Evolutionary conservation across 2,113 vertebrate genomes (phyloP), one percentile per base, ranked within the genome.

Genomic region (Ardeotis arabs): DNA sequence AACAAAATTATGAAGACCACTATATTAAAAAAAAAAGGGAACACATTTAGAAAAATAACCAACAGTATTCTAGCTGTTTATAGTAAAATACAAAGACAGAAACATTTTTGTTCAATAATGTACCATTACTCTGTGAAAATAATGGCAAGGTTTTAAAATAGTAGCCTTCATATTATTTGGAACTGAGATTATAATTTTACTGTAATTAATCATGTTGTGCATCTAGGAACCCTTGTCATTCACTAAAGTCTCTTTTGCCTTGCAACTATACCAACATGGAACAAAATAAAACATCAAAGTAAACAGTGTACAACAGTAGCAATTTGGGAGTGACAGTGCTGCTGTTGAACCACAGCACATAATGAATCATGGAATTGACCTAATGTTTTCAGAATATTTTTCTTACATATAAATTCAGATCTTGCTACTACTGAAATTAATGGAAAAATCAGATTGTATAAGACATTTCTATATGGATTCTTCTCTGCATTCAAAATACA

Each of bases 91-190:
- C 7, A 55, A 52, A 59, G 4, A 33, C 6, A 45, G 27, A 79
- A 33, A 67, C 0, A 15, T 41, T 72, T 62, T 70, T 63, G 24
- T 47, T 29, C 12, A 37, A 17, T 10, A 67, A 18, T 1, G 0
- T 49, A 23, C 0, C 0, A 39, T 58, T 53, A 33, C 8, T 19
- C 14, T 68, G 9, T 73, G 31, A 50, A 63, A 84, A 72, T 29
- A 77, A 41, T 2, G 4, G 9, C 6, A 52, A 58, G 3, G 21
- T 37, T 56, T 87, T n/a, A 16, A 79, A 85, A 88, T 37, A 2
- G 4, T 35, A 60, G 31, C 12, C 6, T 59, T 50, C 6, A 55
- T 73, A 25, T 44, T 58, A 27, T 75, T 31, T 82, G 17, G 23
- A 74, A 78, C 58, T 58, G 1, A 66, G 33, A 35, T 35, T 29